Percentiles rank a stretch among this genome's conserved stretches.
Conservation (phyloP, 2,797 vertebrate species). For the Periophthalmus magnuspinnatus region DNA sequence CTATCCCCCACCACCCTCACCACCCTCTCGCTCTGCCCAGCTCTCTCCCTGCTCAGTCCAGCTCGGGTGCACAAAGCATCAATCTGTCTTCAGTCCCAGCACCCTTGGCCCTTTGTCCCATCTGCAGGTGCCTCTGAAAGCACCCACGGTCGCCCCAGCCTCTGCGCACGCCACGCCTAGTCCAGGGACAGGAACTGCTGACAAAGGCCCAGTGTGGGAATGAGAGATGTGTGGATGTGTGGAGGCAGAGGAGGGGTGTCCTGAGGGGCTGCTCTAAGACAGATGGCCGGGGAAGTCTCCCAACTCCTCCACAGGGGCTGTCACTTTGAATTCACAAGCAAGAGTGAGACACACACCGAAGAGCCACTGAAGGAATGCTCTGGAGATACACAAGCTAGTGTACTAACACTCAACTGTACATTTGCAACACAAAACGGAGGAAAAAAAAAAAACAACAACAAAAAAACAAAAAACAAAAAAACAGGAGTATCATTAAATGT, state of each 20-base stretch:
- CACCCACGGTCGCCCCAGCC: conserved; percentile 87
- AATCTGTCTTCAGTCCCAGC: conserved; percentile 96
- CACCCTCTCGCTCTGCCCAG: conserved; percentile 19
- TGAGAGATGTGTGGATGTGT: conserved; percentile 81
- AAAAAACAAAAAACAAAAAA: neutral
- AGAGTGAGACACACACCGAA: conserved; percentile 60
- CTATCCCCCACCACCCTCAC: conserved; percentile 68
- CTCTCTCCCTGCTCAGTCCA: conserved; percentile 87
- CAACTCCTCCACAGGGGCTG: conserved; percentile 77
- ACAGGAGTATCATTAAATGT: neutral
- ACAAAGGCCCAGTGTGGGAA: conserved; percentile 94
- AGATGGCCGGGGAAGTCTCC: conserved; percentile 86
- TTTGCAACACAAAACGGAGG: neutral
- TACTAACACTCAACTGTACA: conserved; percentile 22
- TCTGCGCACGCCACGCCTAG: conserved; percentile 86
- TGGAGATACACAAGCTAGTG: conserved; percentile 51
- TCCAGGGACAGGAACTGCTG: conserved; percentile 87
- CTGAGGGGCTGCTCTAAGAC: conserved; percentile 78
- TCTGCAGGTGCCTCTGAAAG: conserved; percentile 97
- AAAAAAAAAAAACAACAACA: neutral
- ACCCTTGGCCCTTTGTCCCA: conserved; percentile 92
- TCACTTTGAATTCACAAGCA: conserved; percentile 72
- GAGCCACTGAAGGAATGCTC: conserved; percentile 73
- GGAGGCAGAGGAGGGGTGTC: conserved; percentile 64
- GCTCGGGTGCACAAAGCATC: conserved; percentile 91